Percentiles rank a stretch among this genome's conserved stretches.
These are phyloP conservation scores for Idaea dimidiata DNA, from an alignment of 2,888 invertebrate genomes.

Conservation along the genomic window DNA sequence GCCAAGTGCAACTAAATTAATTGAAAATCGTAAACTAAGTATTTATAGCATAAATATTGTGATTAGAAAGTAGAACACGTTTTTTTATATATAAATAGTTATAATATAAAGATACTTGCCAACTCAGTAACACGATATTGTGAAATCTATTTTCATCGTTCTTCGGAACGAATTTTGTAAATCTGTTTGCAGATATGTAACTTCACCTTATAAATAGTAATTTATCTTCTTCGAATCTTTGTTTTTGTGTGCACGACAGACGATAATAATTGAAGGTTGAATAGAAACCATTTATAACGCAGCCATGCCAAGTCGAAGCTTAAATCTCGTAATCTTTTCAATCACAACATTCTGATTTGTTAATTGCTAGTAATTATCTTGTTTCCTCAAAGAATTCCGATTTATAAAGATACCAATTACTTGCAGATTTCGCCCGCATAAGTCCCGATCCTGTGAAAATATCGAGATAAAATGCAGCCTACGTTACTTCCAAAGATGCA, in stretches of 20 bases:
- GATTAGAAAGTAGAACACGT: not conserved
- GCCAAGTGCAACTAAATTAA: too few species aligned
- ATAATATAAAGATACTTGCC: not conserved
- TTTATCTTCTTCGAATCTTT: not conserved
- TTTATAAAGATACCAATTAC: not conserved
- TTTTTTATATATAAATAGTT: not conserved
- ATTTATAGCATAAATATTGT: not conserved
- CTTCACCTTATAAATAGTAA: not conserved
- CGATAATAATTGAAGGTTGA: not conserved
- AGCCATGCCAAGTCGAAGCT: not conserved
- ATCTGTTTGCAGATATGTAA: not conserved
- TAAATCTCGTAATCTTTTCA: not conserved
- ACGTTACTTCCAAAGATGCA: too few species aligned
- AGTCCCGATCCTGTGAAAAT: not conserved
- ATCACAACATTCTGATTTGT: not conserved
- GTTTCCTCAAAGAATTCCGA: not conserved
- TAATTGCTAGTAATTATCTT: not conserved
- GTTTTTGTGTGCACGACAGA: not conserved
- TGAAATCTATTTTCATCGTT: not conserved
- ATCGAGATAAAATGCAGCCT: too few species aligned
- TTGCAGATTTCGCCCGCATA: not conserved
- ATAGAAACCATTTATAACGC: not conserved
- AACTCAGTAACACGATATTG: not conserved
- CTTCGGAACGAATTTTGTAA: not conserved
- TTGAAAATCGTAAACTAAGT: not conserved